Conservation (phyloP, 1,140 invertebrate genomes). For the Hestina assimilis region DNA sequence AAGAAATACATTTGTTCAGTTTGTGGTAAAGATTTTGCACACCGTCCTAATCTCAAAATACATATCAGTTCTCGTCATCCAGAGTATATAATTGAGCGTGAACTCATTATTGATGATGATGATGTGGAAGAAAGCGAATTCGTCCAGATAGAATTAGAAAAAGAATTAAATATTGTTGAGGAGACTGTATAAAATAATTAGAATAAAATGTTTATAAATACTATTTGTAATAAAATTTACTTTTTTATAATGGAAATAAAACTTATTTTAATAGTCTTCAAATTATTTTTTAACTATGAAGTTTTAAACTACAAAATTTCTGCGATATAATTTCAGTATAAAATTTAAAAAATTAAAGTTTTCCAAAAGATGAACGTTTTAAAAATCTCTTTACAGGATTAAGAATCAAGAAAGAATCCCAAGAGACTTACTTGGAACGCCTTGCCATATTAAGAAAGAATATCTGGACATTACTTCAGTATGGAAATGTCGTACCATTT, state of each 20-base stretch:
- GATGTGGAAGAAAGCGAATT: slow-evolving; percentile 41
- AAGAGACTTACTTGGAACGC: slow-evolving; percentile 34
- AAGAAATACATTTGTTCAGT: slow-evolving; percentile 75
- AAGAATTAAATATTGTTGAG: slow-evolving; percentile 38
- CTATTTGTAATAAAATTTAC: background rate
- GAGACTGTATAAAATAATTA: slow-evolving; percentile 25
- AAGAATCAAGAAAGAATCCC: slow-evolving; percentile 24
- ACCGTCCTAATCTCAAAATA: slow-evolving; percentile 52
- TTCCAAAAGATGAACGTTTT: slow-evolving; percentile 1
- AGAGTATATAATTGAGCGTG: slow-evolving; percentile 23
- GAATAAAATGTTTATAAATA: slow-evolving; percentile 2
- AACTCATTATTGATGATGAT: slow-evolving; percentile 24
- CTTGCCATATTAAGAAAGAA: slow-evolving; percentile 40
- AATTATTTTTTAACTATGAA: background rate
- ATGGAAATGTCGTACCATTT: slow-evolving; percentile 46
- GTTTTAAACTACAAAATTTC: background rate
- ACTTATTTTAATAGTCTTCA: background rate
- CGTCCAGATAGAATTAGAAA: slow-evolving; percentile 47
- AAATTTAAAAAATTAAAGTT: background rate
- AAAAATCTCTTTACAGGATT: slow-evolving; percentile 46
- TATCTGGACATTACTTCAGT: slow-evolving; percentile 39
- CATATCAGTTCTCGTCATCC: slow-evolving; percentile 54
- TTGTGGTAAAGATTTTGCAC: slow-evolving; percentile 77
- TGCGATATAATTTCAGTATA: background rate
- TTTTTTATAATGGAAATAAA: background rate